Base-by-base conservation (phyloP, 2,113 vertebrate genomes). In the Mesitornis unicolor region DNA sequence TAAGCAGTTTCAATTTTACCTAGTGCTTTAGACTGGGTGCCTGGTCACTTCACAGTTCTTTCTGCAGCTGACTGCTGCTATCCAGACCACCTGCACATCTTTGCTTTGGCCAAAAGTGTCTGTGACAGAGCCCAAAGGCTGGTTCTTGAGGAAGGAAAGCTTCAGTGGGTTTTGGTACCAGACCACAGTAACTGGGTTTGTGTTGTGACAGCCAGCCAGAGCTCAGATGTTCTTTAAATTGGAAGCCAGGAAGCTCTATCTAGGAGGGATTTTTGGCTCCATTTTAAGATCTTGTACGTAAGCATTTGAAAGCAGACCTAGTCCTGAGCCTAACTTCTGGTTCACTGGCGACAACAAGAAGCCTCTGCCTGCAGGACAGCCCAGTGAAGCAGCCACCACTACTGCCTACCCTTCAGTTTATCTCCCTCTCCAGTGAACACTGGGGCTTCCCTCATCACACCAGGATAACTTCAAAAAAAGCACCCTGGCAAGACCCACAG, bases 211-310 rank as follows among this genome's bases (percentile, higher is more conserved):
- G 94, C 76, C 76, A 96, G 79, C 69, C 68, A 65, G 89, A 87
- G 36, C 76, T 87, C 95, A 96, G 75, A 86, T 71, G 38, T 85
- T 93, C 87, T 91, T 92, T 81, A 92, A 95, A 93, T 10, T 65
- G 84, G 94, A 96, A 97, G 38, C 59, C 90, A 94, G 63, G 79
- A 38, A 96, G 75, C 38, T 87, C 63, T 65, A 57, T 88, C 96
- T 97, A 95, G 90, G 95, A 94, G 64, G 50, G 43, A 94, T 75
- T 96, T 48, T 81, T 5, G 69, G 50, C 61, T 96, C 42, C 63
- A 56, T 95, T 92, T 95, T 85, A 90, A 92, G 76, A 84, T 75
- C 80, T 80, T 92, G 54, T 76, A 87, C 28, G 15, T 17, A 56
- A 50, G 86, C 91, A 60, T 74, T 93, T 22, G 33, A 96, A 87